phyloP scores from a whole-genome alignment of 2,797 vertebrate species.

The Nothura maculosa region DNA sequence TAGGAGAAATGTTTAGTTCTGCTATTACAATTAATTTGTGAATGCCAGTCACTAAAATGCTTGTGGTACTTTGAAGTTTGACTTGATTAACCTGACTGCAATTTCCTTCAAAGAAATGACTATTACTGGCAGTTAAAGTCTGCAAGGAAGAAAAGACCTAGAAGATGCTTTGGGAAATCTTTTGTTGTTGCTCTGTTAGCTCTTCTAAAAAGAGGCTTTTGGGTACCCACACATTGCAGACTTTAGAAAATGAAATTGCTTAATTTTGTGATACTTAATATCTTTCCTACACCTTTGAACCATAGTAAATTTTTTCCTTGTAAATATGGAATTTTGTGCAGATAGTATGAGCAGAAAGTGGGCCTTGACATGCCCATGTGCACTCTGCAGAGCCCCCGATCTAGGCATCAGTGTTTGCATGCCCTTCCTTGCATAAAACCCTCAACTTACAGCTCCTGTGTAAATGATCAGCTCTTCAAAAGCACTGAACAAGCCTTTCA shows the following conservation, averaged over 20 bases:
- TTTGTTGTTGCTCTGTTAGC: background rate
- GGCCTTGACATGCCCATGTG: background rate
- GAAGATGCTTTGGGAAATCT: background rate
- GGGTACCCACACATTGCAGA: background rate
- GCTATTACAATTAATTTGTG: background rate
- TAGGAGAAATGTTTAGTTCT: background rate
- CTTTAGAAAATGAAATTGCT: background rate
- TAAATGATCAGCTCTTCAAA: background rate
- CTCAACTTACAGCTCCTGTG: background rate
- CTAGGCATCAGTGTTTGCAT: background rate
- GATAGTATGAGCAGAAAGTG: background rate
- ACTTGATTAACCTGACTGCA: background rate
- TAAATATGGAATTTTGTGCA: background rate
- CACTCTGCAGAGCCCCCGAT: background rate
- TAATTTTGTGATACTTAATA: conserved; percentile 10
- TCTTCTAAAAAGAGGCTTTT: background rate
- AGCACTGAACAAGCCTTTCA: background rate
- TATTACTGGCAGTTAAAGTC: background rate
- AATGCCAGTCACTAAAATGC: background rate
- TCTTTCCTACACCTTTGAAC: conserved; percentile 3
- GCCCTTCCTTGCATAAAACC: background rate
- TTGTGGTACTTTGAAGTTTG: conserved; percentile 37
- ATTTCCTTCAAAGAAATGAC: conserved; percentile 31
- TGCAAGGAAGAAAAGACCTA: background rate
- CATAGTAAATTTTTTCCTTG: background rate